A percentile compares a stretch with the other conserved stretches of the same genome.
Conservation (phyloP, 2,113 vertebrate genomes). For the Ranitomeya variabilis region DNA sequence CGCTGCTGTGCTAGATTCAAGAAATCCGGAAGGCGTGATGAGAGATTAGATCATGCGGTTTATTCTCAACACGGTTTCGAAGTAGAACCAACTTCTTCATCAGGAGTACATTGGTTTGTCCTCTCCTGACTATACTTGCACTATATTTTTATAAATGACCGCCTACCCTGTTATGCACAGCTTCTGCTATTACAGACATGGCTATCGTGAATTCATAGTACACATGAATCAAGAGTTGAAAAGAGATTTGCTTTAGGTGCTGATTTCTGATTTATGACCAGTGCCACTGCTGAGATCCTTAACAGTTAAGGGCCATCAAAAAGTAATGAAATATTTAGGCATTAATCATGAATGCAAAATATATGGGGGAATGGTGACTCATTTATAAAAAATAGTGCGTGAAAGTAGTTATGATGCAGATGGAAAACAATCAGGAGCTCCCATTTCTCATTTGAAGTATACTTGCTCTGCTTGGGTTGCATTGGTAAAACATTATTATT, state of each 20-base stretch:
- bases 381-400: background rate
- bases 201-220: background rate
- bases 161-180: background rate
- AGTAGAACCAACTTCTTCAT: too few species aligned
- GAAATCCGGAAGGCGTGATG: too few species aligned
- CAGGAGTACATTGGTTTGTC: too few species aligned
- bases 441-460: background rate
- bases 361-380: background rate
- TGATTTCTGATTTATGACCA: conserved; percentile 14
- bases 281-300: background rate
- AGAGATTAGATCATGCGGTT: too few species aligned
- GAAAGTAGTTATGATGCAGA: background rate
- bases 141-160: background rate
- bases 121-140: too few species aligned
- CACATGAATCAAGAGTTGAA: conserved; percentile 7
- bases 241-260: background rate
- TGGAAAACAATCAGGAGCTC: background rate
- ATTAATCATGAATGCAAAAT: conserved; percentile 12
- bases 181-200: background rate
- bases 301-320: conserved; percentile 13
- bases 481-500: background rate
- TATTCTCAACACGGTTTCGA: too few species aligned
- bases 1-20: too few species aligned
- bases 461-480: background rate
- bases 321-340: conserved; percentile 10